phyloP scores from a whole-genome alignment of 2,113 vertebrate species.

The Orcinus orca region DNA sequence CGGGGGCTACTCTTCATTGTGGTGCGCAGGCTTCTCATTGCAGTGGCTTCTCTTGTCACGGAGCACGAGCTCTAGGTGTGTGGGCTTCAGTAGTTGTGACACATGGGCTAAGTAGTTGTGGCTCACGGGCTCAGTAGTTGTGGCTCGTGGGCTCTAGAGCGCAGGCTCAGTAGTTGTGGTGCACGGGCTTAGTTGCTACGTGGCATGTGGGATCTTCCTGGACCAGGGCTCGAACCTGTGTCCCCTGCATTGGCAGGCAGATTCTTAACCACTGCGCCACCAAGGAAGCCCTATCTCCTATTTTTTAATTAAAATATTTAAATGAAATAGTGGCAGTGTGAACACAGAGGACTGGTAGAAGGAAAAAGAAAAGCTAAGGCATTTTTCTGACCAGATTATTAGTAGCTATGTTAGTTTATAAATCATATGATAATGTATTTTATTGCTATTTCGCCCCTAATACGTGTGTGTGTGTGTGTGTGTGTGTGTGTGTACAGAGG shows the following conservation, averaged over 20 bases:
- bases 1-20: too few relatives aligned
- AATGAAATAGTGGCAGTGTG: not conserved
- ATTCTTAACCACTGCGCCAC: too few relatives aligned
- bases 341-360: not conserved
- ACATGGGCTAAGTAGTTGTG: too few relatives aligned
- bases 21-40: too few relatives aligned
- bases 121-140: accelerated
- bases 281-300: too few relatives aligned
- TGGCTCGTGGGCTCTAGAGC: too few relatives aligned
- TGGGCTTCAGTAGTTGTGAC: too few relatives aligned
- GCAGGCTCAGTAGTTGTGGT: too few relatives aligned
- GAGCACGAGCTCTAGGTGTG: accelerated
- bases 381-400: not conserved
- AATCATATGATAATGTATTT: not conserved
- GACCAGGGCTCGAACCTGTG: too few relatives aligned
- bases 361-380: not conserved
- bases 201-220: too few relatives aligned
- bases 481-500: not conserved
- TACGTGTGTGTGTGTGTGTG: not conserved
- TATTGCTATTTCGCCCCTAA: not conserved
- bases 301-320: not conserved
- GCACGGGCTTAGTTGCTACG: accelerated
- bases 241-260: too few relatives aligned
- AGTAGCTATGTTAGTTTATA: not conserved
- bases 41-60: too few relatives aligned